phyloP scores from a whole-genome alignment of 2,888 invertebrate species.

The Teinopalpus imperialis region DNA sequence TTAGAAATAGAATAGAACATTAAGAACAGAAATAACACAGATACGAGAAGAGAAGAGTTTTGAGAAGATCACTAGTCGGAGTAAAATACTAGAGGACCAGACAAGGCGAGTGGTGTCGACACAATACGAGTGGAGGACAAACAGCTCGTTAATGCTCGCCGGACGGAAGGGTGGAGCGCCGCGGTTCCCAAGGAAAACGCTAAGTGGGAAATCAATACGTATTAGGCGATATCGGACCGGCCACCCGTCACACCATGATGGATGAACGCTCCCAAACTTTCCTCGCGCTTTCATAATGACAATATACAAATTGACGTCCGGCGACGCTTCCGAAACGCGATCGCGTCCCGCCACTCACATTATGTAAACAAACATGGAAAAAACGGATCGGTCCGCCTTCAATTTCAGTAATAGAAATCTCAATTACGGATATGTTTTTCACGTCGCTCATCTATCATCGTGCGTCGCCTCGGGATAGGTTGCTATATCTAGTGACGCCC shows the following conservation, averaged over 20 bases:
- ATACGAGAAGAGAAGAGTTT: no score
- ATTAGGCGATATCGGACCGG: conserved; percentile 80
- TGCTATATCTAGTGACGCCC: conserved; percentile 3
- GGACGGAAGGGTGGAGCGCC: conserved; percentile 78
- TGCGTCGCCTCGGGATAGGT: conserved; percentile 39
- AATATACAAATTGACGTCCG: conserved; percentile 82
- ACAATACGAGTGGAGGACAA: conserved; percentile 73
- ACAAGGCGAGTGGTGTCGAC: conserved; percentile 30
- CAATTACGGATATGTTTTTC: conserved; percentile 80
- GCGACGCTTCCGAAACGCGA: conserved; percentile 74
- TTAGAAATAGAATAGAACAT: no score
- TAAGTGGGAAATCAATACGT: conserved; percentile 82
- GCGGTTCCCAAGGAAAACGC: conserved; percentile 78
- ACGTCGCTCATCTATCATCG: conserved; percentile 74
- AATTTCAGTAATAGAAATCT: conserved; percentile 79
- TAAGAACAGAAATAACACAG: no score
- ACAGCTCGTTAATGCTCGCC: conserved; percentile 75
- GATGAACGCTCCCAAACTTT: conserved; percentile 78
- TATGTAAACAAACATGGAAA: conserved; percentile 76
- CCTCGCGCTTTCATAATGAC: conserved; percentile 77
- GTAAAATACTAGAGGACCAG: conserved; percentile 23
- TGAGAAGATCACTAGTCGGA: no score
- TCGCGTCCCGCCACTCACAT: conserved; percentile 73
- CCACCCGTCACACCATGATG: conserved; percentile 78
- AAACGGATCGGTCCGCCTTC: conserved; percentile 67